Evolutionary conservation across 2,113 vertebrate genomes (phyloP).

Genomic region (Budorcas taxicolor): DNA sequence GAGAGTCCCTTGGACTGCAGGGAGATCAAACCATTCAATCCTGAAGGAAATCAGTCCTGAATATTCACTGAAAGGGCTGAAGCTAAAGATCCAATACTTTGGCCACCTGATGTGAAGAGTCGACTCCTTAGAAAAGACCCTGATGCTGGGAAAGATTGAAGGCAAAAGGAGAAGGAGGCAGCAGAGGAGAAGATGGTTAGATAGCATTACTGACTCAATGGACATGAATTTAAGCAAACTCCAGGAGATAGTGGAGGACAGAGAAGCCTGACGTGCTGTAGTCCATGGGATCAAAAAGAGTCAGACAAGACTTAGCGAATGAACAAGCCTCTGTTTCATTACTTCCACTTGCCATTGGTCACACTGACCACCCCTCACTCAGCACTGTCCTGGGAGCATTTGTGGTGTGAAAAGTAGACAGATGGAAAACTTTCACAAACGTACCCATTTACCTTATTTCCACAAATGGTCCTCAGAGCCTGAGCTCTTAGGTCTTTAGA

Average conservation of each 20-base stretch:
- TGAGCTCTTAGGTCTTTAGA: not conserved
- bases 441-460: not conserved
- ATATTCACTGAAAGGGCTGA: not conserved
- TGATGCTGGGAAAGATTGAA: not conserved
- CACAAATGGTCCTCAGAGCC: not conserved
- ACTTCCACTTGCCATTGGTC: not conserved
- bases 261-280: not conserved
- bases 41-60: not conserved
- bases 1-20: not conserved
- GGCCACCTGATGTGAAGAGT: not conserved
- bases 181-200: not conserved
- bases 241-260: not conserved
- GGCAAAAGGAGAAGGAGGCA: not conserved
- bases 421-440: not conserved
- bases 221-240: not conserved
- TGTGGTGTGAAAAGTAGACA: no score
- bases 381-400: not conserved
- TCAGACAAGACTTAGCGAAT: not conserved
- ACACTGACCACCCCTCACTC: fast-evolving
- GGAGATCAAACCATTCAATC: not conserved
- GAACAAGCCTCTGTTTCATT: not conserved
- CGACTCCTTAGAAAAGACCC: not conserved
- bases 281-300: not conserved
- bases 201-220: not conserved
- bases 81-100: not conserved